Evolutionary conservation across 1,140 invertebrate species (phyloP), one percentile per base, ranked within the genome.

Genomic region (Drosophila albomicans): DNA sequence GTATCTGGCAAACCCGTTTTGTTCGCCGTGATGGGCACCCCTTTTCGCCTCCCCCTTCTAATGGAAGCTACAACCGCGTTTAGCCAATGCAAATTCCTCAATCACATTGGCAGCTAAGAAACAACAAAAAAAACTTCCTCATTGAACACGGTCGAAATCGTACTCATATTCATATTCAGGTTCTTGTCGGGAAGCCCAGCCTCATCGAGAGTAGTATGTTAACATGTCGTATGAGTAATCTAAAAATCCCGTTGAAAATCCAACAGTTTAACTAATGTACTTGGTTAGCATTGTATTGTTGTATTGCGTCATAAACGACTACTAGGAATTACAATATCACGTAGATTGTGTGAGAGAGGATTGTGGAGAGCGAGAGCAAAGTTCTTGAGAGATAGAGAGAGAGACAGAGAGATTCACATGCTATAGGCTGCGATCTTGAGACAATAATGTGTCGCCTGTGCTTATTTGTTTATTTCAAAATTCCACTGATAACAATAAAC

Each of bases 1-100:
- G 20, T 25, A 25, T 25, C 20, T 25, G 38, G 10, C 8, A 73
- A 73, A 73, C 70, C 70, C 64, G 70, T 73, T 73, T 62, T 25
- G 46, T 15, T 43, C 15, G 43, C 15, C 15, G 7, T 32, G 25
- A 48, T 25, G 45, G 43, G 1, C 8, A 35, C 15, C 51, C n/a
- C 51, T 15, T 54, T 32, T 28, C 13, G 13, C 28, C 28, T 54
- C 51, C 51, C 51, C 51, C 51, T 25, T 13, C 41, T n/a, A 52
- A 30, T 52, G 49, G 20, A 5, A 16, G 13, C 45, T 51, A 49
- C 4, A 32, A 46, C n/a, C 51, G 20, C n/a, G 16, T 13, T 11
- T 28, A 16, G 28, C 32, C 56, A 62, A 74, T 69, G 57, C 65
- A 62, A 61, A 69, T 62, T 69, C 69, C 48, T 68, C 65, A 74